Conservation (phyloP, 2,797 vertebrate species). For the Chelidonichthys spinosus region DNA sequence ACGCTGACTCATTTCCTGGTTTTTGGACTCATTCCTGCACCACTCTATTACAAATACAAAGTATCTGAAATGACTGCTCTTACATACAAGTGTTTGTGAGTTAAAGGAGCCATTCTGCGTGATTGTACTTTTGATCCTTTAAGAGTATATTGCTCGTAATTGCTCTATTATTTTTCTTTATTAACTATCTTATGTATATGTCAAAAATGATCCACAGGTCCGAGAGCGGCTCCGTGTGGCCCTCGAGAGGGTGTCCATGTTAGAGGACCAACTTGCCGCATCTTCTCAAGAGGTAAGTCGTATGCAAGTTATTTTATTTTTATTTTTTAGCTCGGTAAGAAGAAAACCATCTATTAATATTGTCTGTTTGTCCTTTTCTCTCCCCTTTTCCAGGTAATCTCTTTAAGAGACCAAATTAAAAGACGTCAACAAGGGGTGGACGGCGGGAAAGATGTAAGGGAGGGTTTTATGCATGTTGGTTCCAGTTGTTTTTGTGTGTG, state of each 20-base stretch:
- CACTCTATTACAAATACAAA: too few relatives aligned
- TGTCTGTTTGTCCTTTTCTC: conserved; percentile 48
- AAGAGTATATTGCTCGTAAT: too few relatives aligned
- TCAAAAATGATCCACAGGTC: conserved; percentile 77
- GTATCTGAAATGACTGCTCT: too few relatives aligned
- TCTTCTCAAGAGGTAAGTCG: conserved; percentile 90
- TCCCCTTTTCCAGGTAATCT: conserved; percentile 81
- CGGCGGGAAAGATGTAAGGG: conserved; percentile 88
- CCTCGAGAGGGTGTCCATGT: conserved; percentile 89
- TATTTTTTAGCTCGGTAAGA: neutral
- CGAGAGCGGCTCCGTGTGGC: conserved; percentile 92
- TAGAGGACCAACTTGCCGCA: conserved; percentile 91
- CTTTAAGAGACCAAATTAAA: conserved; percentile 89
- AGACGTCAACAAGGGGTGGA: conserved; percentile 87
- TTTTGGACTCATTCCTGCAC: too few relatives aligned
- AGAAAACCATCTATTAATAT: conserved; percentile 32
- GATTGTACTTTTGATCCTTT: too few relatives aligned
- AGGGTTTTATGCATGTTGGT: conserved; percentile 76
- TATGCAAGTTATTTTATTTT: neutral
- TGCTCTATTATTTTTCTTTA: too few relatives aligned
- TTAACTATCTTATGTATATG: too few relatives aligned
- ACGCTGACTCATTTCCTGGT: too few relatives aligned
- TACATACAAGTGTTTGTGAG: too few relatives aligned
- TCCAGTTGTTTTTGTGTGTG: conserved; percentile 79
- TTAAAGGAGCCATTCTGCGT: too few relatives aligned